phyloP scores from a whole-genome alignment of 2,797 vertebrate species.

The Rhincodon typus region DNA sequence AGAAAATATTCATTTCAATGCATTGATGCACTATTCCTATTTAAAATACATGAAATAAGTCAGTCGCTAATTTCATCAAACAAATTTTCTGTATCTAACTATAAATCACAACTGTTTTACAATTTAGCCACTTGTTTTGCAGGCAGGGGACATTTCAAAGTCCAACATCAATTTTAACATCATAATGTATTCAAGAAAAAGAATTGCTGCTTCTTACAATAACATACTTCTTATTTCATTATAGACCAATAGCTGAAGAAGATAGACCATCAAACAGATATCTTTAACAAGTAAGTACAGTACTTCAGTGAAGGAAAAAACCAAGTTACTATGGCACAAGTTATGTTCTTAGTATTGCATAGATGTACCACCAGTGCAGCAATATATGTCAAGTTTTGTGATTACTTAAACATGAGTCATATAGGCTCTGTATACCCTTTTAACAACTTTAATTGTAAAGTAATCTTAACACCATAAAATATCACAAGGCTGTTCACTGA shows the following conservation, averaged over 20 bases:
- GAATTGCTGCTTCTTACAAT: not conserved
- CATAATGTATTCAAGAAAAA: not conserved
- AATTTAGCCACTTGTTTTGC: not conserved
- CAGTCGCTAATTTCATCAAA: not conserved
- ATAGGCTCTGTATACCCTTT: not conserved
- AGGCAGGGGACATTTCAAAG: not conserved
- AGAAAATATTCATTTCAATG: not conserved
- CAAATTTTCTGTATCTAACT: not conserved
- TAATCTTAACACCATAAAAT: not conserved
- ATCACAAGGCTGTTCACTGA: not conserved
- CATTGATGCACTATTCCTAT: not conserved
- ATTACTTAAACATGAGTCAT: not conserved
- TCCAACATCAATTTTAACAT: not conserved
- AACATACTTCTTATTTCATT: not conserved
- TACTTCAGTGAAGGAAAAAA: not conserved
- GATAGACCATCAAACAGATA: not conserved
- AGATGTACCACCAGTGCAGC: not conserved
- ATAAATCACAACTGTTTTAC: not conserved
- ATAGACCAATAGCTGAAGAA: conserved; percentile 11
- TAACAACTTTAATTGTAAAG: not conserved
- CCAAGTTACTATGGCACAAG: not conserved
- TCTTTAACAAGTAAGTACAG: conserved; percentile 11
- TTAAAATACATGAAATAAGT: not conserved
- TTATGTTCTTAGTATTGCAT: not conserved
- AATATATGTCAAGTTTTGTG: not conserved